Conservation (phyloP, 2,797 vertebrate genomes). For the Odontamblyopus rebecca region DNA sequence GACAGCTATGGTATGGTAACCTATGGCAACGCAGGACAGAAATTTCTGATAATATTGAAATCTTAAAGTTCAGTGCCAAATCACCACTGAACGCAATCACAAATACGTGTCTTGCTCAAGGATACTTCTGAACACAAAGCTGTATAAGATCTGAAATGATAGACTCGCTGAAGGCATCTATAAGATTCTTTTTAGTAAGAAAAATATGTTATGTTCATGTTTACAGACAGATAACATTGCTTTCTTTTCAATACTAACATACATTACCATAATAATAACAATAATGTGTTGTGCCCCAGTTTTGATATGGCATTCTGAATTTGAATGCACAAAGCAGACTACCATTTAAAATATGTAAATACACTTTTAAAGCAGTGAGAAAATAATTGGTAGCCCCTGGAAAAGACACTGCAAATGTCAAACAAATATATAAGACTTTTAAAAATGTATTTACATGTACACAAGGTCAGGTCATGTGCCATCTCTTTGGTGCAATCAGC, state of each 20-base stretch:
- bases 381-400: conserved; percentile 3
- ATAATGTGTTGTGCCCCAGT: not conserved
- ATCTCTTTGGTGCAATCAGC: not conserved
- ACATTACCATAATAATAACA: not conserved
- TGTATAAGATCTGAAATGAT: not conserved
- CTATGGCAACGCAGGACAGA: not conserved
- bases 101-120: not conserved
- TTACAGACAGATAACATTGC: too few relatives aligned
- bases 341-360: conserved; percentile 2
- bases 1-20: too few relatives aligned
- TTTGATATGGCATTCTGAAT: not conserved
- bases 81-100: not conserved
- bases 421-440: not conserved
- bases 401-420: not conserved
- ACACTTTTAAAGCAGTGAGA: not conserved
- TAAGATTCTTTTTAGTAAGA: not conserved
- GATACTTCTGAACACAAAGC: not conserved
- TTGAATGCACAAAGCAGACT: not conserved
- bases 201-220: too few relatives aligned
- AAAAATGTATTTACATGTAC: not conserved
- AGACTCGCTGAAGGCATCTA: not conserved
- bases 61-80: not conserved
- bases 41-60: not conserved
- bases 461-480: not conserved
- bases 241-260: too few relatives aligned